Conservation (phyloP, 2,888 invertebrate species). For the Cryptophagus acutangulus region DNA sequence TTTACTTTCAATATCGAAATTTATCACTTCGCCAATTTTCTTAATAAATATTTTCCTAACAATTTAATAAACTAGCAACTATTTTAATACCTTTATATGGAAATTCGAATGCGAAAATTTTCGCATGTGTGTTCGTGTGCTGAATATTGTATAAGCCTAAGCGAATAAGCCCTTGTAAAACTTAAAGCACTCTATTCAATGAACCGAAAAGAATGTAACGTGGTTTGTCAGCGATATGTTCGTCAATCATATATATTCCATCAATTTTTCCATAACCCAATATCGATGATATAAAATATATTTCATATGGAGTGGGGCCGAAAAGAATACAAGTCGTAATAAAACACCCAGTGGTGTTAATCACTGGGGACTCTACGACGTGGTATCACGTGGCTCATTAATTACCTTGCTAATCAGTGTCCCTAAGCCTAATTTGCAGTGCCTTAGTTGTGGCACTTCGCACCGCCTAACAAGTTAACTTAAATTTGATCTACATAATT, state of each 20-base stretch:
- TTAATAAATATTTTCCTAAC: not conserved
- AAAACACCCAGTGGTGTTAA: too few species aligned
- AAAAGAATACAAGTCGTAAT: too few species aligned
- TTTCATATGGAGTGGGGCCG: too few species aligned
- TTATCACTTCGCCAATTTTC: not conserved
- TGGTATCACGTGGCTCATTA: conserved; percentile 42
- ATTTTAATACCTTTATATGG: conserved; percentile 18
- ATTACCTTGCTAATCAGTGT: conserved; percentile 43
- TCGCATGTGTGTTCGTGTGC: conserved; percentile 31
- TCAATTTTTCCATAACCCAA: too few species aligned
- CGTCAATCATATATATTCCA: conserved; percentile 24
- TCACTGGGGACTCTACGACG: conserved; percentile 9
- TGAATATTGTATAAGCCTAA: conserved; percentile 30
- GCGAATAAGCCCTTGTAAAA: conserved; percentile 24
- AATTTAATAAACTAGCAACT: not conserved
- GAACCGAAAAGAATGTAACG: conserved; percentile 40
- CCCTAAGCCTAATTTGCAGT: conserved; percentile 36
- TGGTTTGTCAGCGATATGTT: conserved; percentile 37
- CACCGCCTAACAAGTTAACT: conserved; percentile 24
- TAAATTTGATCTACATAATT: conserved; percentile 26
- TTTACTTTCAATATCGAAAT: not conserved
- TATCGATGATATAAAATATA: too few species aligned
- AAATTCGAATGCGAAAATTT: conserved; percentile 34
- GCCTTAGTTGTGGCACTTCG: conserved; percentile 20
- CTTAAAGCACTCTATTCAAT: conserved; percentile 42